Evolutionary conservation across 2,113 vertebrate genomes (phyloP), one percentile per base, ranked within the genome.

Genomic region (Phrynosoma platyrhinos): DNA sequence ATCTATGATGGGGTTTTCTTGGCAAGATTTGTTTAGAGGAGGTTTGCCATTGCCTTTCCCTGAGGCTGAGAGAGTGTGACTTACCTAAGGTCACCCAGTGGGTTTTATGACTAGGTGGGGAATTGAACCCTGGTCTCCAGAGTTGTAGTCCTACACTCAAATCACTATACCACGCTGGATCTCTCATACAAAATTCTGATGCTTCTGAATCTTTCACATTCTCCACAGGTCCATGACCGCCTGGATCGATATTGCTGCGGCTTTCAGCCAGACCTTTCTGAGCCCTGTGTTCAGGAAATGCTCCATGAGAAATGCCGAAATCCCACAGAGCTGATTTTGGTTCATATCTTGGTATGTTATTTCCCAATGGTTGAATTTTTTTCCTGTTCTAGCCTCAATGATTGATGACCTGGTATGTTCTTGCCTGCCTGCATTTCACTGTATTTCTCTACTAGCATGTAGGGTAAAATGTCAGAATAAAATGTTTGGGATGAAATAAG

Each of bases 231-330:
- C 6, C 98, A 98, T 0, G 98, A 99, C 94, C 98, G 98, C 40
- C 95, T 99, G 89, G 98, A 99, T 94, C 97, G 98, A 77, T 98
- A 97, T 92, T 99, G 98, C 96, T 99, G 98, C 71, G 98, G 98
- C 74, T 99, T 99, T 82, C 95, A 95, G 42, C 98, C 98, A 0
- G 97, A 98, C 40, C 96, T 97, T 25, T 91, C 96, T 0, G 98
- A 99, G 21, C 91, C 98, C 27, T 99, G 98, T 0, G 90, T 98
- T 94, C 97, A 98, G 91, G 98, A 99, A 92, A 93, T 96, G 86
- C 97, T 99, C 62, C 97, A 97, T 0, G 93, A 96, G 58, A 99
- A 98, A 88, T 99, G 98, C 90, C 87, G 90, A 86, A 98, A 97
- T 93, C 96, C 97, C 0, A 93, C 93, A 0, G 96, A 98, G 69